Percentiles rank a stretch among this genome's conserved stretches.
phyloP scores from a whole-genome alignment of 1,140 invertebrate species.

The Drosophila burlai region DNA sequence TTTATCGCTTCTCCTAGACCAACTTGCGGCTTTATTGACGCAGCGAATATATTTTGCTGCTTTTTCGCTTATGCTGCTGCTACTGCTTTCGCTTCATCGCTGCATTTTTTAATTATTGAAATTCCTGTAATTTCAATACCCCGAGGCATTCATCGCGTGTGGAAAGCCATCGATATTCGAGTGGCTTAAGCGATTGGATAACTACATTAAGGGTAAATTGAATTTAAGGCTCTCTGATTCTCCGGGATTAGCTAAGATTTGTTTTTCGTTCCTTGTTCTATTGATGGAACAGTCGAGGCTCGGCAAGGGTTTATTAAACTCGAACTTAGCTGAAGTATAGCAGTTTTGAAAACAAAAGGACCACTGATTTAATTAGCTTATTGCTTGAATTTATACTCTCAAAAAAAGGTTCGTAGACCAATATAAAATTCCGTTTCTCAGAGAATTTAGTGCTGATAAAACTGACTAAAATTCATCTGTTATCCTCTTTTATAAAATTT shows the following conservation, averaged over 20 bases:
- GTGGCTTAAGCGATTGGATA: conserved; percentile 35
- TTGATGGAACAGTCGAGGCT: too few species aligned
- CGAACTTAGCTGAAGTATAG: too few species aligned
- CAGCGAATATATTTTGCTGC: conserved; percentile 39
- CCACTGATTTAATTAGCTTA: too few species aligned
- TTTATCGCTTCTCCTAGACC: conserved; percentile 65
- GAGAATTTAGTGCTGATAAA: too few species aligned
- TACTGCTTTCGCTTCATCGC: conserved; percentile 20
- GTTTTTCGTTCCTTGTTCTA: not conserved
- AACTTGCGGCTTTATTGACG: conserved; percentile 54
- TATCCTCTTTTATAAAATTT: too few species aligned
- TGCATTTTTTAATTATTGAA: conserved; percentile 76
- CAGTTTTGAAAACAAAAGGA: too few species aligned
- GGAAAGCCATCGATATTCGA: conserved; percentile 26
- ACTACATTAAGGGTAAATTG: conserved; percentile 36
- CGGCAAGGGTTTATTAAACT: too few species aligned
- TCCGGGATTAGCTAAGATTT: conserved; percentile 11
- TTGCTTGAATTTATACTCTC: too few species aligned
- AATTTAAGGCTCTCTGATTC: conserved; percentile 26
- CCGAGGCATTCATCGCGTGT: conserved; percentile 49
- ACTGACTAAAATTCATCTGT: too few species aligned
- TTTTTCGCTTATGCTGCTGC: not conserved
- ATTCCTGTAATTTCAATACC: conserved; percentile 55
- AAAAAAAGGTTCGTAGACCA: too few species aligned
- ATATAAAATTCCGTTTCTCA: too few species aligned